Conservation (phyloP, 2,888 invertebrate species). For the Platerodrilus igneus region DNA sequence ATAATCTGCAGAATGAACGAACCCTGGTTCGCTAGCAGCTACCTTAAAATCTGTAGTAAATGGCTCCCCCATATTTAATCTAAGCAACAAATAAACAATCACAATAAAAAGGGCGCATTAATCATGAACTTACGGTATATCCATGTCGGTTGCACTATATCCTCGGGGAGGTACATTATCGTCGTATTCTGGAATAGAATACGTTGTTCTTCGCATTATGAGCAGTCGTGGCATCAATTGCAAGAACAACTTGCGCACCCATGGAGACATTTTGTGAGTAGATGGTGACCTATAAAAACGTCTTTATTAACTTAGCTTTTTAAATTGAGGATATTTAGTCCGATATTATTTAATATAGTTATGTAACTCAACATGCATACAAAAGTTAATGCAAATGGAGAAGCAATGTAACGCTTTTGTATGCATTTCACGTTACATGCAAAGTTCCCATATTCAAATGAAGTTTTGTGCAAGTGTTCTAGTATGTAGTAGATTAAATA, state of each 20-base stretch:
- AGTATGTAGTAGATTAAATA: no score
- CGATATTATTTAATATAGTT: no score
- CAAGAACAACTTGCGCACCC: constrained; percentile 85
- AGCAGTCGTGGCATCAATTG: constrained; percentile 87
- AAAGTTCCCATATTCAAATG: no score
- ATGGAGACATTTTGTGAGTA: constrained; percentile 89
- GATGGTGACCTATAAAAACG: constrained; percentile 69
- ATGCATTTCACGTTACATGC: no score
- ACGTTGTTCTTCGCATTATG: constrained; percentile 87
- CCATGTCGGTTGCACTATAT: constrained; percentile 75
- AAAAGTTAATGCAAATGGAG: no score
- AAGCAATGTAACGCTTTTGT: no score
- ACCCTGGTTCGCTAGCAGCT: constrained; percentile 46
- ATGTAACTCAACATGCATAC: no score
- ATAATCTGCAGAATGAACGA: constrained; percentile 44
- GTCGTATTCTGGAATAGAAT: constrained; percentile 78
- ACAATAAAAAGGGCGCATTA: not conserved
- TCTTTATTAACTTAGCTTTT: no score
- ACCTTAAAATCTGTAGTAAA: constrained; percentile 48
- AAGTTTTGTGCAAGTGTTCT: no score
- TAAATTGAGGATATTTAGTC: not conserved
- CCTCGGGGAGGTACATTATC: constrained; percentile 74
- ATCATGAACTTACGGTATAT: constrained; percentile 62
- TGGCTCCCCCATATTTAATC: constrained; percentile 45
- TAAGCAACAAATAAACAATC: constrained; percentile 20